A percentile compares a stretch with the other conserved stretches of the same genome.
phyloP scores from a whole-genome alignment of 2,113 vertebrate species.

The Chitala chitala region DNA sequence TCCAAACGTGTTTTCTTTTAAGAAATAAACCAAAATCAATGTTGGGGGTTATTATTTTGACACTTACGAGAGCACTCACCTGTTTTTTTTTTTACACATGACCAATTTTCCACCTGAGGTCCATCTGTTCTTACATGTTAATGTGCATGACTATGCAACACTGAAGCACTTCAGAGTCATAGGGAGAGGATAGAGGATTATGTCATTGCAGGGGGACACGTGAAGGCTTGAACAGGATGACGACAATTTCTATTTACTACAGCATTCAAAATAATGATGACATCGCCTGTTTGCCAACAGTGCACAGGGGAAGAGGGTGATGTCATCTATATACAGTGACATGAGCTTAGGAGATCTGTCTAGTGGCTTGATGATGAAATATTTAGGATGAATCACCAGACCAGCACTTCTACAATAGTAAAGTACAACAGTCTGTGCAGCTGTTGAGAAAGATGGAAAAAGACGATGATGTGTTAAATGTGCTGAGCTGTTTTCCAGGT shows the following conservation, averaged over 20 bases:
- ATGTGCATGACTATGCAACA: neutral
- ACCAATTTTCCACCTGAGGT: no score
- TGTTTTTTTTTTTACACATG: neutral
- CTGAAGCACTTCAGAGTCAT: neutral
- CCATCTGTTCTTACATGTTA: neutral
- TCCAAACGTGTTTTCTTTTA: no score
- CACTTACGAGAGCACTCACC: no score
- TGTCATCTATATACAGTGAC: conserved; percentile 31
- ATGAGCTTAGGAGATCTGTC: conserved; percentile 18
- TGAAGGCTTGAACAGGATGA: neutral
- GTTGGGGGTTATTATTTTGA: no score
- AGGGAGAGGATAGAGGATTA: neutral
- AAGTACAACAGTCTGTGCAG: neutral
- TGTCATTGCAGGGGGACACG: neutral
- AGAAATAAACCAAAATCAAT: no score
- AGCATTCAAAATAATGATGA: conserved; percentile 26
- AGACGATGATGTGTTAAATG: conserved; percentile 8
- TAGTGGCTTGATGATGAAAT: conserved; percentile 21
- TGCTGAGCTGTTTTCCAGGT: neutral
- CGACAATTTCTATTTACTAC: neutral
- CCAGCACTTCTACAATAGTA: neutral
- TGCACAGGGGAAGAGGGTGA: conserved; percentile 29
- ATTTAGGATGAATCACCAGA: conserved; percentile 20
- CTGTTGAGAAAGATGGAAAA: neutral
- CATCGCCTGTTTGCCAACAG: conserved; percentile 10